phyloP scores from a whole-genome alignment of 92 coral and sea anemone genomes.

The Micromussa lordhowensis region DNA sequence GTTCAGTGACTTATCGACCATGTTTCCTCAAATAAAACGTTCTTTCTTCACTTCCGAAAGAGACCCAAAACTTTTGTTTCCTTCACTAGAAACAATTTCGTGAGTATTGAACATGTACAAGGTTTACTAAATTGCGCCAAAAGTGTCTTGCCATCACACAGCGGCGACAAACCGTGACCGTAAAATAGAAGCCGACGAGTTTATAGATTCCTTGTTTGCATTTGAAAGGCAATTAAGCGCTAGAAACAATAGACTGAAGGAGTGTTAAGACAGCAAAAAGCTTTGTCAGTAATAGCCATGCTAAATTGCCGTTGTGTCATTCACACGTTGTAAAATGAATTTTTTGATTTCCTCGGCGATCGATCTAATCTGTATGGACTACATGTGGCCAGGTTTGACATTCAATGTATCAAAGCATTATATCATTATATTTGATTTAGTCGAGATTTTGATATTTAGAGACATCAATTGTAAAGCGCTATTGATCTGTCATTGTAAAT shows the following conservation, averaged over 20 bases:
- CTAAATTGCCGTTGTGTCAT: background rate
- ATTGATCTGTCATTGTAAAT: too few relatives aligned
- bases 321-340: background rate
- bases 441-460: too few relatives aligned
- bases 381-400: background rate
- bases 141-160: background rate
- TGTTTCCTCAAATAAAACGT: background rate
- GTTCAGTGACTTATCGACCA: background rate
- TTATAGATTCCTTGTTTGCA: slow-evolving; percentile 33
- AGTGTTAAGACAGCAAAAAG: slow-evolving; percentile 12
- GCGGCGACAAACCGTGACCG: slow-evolving; percentile 31
- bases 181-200: slow-evolving; percentile 4
- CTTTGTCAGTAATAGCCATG: slow-evolving; percentile 32
- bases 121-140: slow-evolving; percentile 21
- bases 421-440: too few relatives aligned
- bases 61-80: background rate
- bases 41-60: background rate
- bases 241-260: slow-evolving; percentile 23
- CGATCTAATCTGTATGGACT: background rate
- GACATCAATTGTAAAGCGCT: too few relatives aligned
- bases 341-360: background rate
- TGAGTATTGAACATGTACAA: background rate
- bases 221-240: slow-evolving; percentile 45
- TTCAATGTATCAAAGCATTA: background rate
- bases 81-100: background rate